These are phyloP conservation scores for Hippoglossus hippoglossus DNA, from an alignment of 2,797 vertebrate genomes.

Conservation along the genomic window DNA sequence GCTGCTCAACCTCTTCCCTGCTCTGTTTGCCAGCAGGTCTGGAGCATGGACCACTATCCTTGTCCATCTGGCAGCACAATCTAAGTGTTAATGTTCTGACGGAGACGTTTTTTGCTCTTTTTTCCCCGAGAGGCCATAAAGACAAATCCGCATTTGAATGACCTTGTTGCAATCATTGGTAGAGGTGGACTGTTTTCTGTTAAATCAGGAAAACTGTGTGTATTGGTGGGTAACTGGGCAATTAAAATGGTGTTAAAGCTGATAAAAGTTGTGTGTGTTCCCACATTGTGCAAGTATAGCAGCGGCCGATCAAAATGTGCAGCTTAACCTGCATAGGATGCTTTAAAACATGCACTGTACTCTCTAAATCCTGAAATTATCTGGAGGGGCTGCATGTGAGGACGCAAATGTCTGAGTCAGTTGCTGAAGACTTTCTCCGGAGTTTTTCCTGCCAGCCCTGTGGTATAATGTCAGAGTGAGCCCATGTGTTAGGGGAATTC, in stretches of 20 bases:
- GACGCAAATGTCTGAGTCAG: no score
- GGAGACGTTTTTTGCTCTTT: slow-evolving; percentile 54
- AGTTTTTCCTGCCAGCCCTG: no score
- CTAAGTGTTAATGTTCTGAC: slow-evolving; percentile 60
- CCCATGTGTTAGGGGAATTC: no score
- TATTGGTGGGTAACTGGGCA: slow-evolving; percentile 20
- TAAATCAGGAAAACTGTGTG: slow-evolving; percentile 9
- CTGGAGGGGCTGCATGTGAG: no score
- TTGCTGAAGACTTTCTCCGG: no score
- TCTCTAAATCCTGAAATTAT: no score
- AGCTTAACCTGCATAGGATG: no score
- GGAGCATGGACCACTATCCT: slow-evolving; percentile 50
- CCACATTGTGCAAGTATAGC: no score
- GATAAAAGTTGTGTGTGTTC: no score
- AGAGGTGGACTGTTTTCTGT: slow-evolving; percentile 12
- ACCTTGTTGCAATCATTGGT: slow-evolving; percentile 29
- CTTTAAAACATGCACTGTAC: no score
- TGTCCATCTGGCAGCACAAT: slow-evolving; percentile 69
- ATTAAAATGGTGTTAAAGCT: slow-evolving; percentile 3
- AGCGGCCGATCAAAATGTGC: no score
- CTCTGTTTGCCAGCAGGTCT: slow-evolving; percentile 61
- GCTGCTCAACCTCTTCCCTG: slow-evolving; percentile 44
- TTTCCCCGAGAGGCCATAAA: slow-evolving; percentile 50
- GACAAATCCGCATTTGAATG: slow-evolving; percentile 39
- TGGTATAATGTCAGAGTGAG: no score